A percentile compares a stretch with the other conserved stretches of the same genome.
These are phyloP conservation scores for Pangasius larnaudii DNA, from an alignment of 2,797 vertebrate genomes.

Conservation along the genomic window DNA sequence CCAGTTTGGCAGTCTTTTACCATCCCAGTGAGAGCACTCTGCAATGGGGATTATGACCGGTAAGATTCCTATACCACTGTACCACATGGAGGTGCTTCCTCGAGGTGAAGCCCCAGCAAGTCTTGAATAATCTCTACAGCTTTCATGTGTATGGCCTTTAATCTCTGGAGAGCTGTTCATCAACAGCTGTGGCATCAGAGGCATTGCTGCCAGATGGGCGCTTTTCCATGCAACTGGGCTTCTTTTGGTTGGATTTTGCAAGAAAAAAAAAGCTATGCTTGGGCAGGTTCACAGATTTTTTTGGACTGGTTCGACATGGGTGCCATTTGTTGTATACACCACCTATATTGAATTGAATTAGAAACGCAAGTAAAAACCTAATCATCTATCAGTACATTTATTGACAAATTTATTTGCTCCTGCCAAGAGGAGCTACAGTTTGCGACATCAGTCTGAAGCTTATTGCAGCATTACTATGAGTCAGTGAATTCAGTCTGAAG, in stretches of 20 bases:
- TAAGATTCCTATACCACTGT: conserved; percentile 20
- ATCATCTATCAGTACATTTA: too few relatives aligned
- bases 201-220: neutral
- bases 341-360: neutral
- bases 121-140: conserved; percentile 3
- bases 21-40: conserved; percentile 59
- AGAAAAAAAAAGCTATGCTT: neutral
- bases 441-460: neutral
- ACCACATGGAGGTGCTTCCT: neutral
- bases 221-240: neutral
- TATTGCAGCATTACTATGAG: neutral
- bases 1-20: conserved; percentile 58
- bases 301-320: neutral
- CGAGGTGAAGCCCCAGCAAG: conserved; percentile 4
- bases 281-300: neutral
- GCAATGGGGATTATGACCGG: conserved; percentile 60
- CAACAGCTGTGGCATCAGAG: conserved; percentile 11
- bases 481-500: neutral
- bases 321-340: too few relatives aligned
- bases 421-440: neutral
- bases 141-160: conserved; percentile 27
- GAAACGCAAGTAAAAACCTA: neutral
- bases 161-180: conserved; percentile 11
- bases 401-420: neutral
- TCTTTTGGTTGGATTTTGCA: neutral